These are phyloP conservation scores for Invenusta paracnida DNA, from an alignment of 2,888 invertebrate species.

Conservation along the genomic window DNA sequence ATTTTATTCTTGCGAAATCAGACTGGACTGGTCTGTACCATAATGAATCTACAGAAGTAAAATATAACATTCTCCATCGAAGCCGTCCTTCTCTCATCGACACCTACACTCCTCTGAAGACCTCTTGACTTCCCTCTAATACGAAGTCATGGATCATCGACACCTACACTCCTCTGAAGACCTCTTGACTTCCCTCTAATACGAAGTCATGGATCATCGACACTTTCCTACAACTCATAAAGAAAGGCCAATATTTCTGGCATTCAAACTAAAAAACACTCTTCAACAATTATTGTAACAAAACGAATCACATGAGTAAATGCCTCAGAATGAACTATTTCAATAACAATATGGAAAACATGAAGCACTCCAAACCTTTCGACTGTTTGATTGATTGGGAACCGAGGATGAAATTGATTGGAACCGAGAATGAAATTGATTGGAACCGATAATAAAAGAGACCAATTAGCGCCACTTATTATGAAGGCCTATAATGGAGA, in stretches of 20 bases:
- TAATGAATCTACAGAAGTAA: background rate
- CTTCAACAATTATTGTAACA: background rate
- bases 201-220: background rate
- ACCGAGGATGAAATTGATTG: background rate
- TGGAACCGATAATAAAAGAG: background rate
- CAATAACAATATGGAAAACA: background rate
- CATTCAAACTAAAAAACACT: background rate
- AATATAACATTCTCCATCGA: background rate
- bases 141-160: background rate
- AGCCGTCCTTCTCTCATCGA: background rate
- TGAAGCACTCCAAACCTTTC: background rate
- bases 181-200: background rate
- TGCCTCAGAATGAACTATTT: background rate
- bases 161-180: background rate
- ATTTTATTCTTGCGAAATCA: background rate
- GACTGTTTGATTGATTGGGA: background rate
- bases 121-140: background rate
- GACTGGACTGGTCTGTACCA: background rate
- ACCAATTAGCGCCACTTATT: background rate
- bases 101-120: background rate
- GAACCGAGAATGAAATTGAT: background rate
- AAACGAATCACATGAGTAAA: background rate
- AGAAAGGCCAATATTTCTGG: background rate
- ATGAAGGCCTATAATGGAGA: background rate
- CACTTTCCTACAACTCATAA: background rate